A percentile compares a stretch with the other conserved stretches of the same genome.
Evolutionary conservation across 2,888 invertebrate species (phyloP).

Genomic region (Agrotis puta): DNA sequence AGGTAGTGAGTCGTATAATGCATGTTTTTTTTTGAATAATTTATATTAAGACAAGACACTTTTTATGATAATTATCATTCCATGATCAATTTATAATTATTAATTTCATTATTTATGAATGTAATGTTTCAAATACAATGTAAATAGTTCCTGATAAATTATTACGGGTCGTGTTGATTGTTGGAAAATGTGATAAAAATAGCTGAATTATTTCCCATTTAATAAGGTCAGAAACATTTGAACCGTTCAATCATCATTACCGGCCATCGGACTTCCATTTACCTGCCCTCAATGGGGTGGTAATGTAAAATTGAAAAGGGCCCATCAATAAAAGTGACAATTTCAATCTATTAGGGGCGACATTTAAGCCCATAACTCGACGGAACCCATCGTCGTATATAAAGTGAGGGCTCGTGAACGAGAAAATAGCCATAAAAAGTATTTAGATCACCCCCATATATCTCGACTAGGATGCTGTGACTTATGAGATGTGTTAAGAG

Average conservation of each 20-base stretch:
- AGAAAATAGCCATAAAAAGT: constrained; percentile 76
- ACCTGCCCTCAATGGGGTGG: constrained; percentile 49
- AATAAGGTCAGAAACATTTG: constrained; percentile 24
- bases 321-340: constrained; percentile 71
- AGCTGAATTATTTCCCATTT: constrained; percentile 6
- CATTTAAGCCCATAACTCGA: constrained; percentile 65
- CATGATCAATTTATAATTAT: no score
- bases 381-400: constrained; percentile 60
- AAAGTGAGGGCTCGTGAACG: constrained; percentile 47
- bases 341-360: constrained; percentile 66
- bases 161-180: no score
- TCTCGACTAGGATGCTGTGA: constrained; percentile 67
- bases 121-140: no score
- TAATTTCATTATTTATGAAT: no score
- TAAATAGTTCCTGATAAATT: no score
- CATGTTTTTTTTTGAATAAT: no score
- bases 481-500: constrained; percentile 42
- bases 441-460: constrained; percentile 74
- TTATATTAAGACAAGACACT: no score
- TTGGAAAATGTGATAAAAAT: background rate
- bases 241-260: constrained; percentile 44
- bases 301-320: constrained; percentile 69
- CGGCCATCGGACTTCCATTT: constrained; percentile 41
- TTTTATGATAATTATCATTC: no score
- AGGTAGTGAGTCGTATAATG: no score